Conservation (phyloP, 2,888 invertebrate genomes). For the Tetragonula carbonaria region DNA sequence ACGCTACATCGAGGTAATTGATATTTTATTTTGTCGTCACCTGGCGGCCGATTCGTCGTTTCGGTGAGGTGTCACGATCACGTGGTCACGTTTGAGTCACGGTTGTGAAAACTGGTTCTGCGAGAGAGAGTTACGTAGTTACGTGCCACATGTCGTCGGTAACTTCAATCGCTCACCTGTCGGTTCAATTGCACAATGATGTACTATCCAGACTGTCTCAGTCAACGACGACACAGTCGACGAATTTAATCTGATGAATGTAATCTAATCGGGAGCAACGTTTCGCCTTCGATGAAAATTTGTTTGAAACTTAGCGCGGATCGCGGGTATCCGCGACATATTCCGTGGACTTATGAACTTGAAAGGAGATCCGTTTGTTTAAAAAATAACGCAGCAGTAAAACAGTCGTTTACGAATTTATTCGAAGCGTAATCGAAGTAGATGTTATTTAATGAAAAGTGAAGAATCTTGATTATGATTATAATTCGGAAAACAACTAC, state of each 20-base stretch:
- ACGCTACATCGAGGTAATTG: slow-evolving; percentile 55
- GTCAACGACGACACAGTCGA: not conserved
- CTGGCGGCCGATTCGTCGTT: slow-evolving; percentile 16
- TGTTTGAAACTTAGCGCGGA: not conserved
- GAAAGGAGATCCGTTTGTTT: not conserved
- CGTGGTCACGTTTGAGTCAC: slow-evolving; percentile 65
- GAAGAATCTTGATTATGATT: not conserved
- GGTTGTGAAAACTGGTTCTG: slow-evolving; percentile 51
- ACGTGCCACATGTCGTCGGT: not conserved
- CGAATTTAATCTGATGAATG: too few relatives aligned
- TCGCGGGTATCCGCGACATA: not conserved
- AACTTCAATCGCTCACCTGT: not conserved
- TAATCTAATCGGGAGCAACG: too few relatives aligned
- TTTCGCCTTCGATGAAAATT: too few relatives aligned
- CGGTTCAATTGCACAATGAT: not conserved
- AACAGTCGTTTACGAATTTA: not conserved
- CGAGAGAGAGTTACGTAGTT: not conserved
- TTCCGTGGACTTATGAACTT: not conserved
- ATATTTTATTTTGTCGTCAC: slow-evolving; percentile 12
- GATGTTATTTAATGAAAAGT: not conserved
- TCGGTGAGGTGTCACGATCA: slow-evolving; percentile 56
- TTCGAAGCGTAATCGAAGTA: not conserved
- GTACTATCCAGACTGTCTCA: not conserved
- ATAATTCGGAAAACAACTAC: not conserved
- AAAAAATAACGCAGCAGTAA: not conserved